phyloP scores from a whole-genome alignment of 2,888 invertebrate genomes.

The Cataglyphis albicans region DNA sequence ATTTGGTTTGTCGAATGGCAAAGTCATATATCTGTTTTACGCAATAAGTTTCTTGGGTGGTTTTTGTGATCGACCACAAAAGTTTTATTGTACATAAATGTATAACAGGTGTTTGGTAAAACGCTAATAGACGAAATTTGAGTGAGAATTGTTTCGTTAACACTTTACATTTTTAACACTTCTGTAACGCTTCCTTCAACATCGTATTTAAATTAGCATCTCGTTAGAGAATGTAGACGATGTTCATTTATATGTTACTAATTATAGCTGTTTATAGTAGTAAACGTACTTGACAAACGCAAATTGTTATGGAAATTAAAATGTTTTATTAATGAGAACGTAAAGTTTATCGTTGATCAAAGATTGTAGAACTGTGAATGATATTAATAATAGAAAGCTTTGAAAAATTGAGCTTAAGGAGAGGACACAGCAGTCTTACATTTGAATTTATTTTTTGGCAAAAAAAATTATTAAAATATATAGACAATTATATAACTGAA shows the following conservation, averaged over 20 bases:
- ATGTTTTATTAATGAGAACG: neutral
- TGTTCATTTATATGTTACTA: neutral
- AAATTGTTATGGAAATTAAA: conserved; percentile 8
- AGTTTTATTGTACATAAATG: neutral
- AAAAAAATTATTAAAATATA: neutral
- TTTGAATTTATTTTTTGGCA: neutral
- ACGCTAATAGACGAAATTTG: conserved; percentile 9
- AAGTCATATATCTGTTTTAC: neutral
- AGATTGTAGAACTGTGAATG: neutral
- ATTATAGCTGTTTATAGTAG: neutral
- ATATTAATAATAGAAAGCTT: neutral
- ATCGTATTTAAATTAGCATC: neutral
- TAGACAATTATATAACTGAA: neutral
- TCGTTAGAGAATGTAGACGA: neutral
- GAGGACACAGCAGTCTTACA: neutral
- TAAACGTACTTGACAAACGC: neutral
- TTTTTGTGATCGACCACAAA: neutral
- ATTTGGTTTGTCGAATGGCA: neutral
- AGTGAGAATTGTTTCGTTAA: conserved; percentile 15
- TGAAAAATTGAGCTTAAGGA: neutral
- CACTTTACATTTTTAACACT: conserved; percentile 2
- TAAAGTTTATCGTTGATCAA: neutral
- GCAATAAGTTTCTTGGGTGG: neutral
- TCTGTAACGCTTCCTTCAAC: conserved; percentile 14
- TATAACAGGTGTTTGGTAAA: neutral